Conservation (phyloP, 2,888 invertebrate species). For the Serrognathus titanus region DNA sequence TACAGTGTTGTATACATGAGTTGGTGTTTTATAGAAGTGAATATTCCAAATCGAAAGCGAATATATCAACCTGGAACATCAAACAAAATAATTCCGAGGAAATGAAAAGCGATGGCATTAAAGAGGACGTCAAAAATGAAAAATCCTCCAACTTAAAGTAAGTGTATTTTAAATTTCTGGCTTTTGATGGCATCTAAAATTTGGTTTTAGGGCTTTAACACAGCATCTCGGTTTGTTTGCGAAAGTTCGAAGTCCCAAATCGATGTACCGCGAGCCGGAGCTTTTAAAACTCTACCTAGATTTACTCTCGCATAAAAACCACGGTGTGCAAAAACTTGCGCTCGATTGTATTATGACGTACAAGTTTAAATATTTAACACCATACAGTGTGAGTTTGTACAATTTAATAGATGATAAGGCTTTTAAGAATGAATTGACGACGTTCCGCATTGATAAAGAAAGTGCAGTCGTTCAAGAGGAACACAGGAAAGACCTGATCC, state of each 20-base stretch:
- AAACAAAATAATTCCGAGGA: slow-evolving; percentile 39
- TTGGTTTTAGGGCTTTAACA: slow-evolving; percentile 50
- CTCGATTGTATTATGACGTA: slow-evolving; percentile 85
- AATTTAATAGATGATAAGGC: slow-evolving; percentile 82
- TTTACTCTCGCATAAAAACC: slow-evolving; percentile 74
- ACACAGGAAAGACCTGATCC: slow-evolving; percentile 74
- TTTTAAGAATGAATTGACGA: slow-evolving; percentile 78
- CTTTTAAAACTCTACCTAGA: slow-evolving; percentile 74
- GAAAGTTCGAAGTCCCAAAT: slow-evolving; percentile 76
- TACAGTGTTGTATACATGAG: background rate
- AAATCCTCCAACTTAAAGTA: slow-evolving; percentile 34
- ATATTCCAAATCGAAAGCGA: slow-evolving; percentile 59
- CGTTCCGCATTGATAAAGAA: slow-evolving; percentile 75
- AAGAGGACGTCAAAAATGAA: slow-evolving; percentile 36
- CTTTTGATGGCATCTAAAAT: slow-evolving; percentile 22
- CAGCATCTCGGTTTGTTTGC: slow-evolving; percentile 73
- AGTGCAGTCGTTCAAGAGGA: slow-evolving; percentile 64
- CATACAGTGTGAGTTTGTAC: slow-evolving; percentile 78
- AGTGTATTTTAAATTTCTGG: slow-evolving; percentile 42
- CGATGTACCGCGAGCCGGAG: slow-evolving; percentile 71
- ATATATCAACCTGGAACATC: slow-evolving; percentile 57
- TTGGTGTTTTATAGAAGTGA: slow-evolving; percentile 48
- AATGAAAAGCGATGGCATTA: slow-evolving; percentile 44
- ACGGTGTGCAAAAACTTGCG: slow-evolving; percentile 78
- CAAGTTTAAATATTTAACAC: slow-evolving; percentile 71